Conservation (phyloP, 2,797 vertebrate genomes). For the Aplochiton taeniatus region DNA sequence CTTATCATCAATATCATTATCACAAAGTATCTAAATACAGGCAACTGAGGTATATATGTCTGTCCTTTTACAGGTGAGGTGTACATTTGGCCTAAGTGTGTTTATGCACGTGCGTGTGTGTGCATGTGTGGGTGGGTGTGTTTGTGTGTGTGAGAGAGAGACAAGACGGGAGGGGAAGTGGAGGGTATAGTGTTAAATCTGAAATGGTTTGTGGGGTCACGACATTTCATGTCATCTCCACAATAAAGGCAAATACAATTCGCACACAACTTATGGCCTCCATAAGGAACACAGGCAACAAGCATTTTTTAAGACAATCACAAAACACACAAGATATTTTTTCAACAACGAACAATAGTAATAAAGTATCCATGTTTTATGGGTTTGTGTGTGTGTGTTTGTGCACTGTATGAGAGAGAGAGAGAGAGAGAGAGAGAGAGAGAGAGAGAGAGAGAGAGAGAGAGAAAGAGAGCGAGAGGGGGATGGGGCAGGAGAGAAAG, state of each 20-base stretch:
- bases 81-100: neutral
- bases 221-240: too few species aligned
- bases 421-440: neutral
- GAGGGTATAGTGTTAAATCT: too few species aligned
- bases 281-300: too few species aligned
- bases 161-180: neutral
- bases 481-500: neutral
- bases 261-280: too few species aligned
- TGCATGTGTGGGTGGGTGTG: neutral
- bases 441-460: neutral
- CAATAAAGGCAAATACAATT: too few species aligned
- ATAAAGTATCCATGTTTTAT: too few species aligned
- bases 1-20: constrained; percentile 60
- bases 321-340: too few species aligned
- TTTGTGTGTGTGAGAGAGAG: neutral
- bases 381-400: neutral
- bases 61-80: constrained; percentile 63
- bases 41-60: constrained; percentile 80
- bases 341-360: too few species aligned
- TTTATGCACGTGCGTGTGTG: constrained; percentile 28
- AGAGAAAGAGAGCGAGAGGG: constrained; percentile 19
- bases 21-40: constrained; percentile 81
- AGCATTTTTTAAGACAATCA: too few species aligned
- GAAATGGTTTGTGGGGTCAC: too few species aligned
- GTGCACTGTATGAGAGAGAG: neutral